Conservation (phyloP, 2,888 invertebrate genomes). For the Sympetrum striolatum region DNA sequence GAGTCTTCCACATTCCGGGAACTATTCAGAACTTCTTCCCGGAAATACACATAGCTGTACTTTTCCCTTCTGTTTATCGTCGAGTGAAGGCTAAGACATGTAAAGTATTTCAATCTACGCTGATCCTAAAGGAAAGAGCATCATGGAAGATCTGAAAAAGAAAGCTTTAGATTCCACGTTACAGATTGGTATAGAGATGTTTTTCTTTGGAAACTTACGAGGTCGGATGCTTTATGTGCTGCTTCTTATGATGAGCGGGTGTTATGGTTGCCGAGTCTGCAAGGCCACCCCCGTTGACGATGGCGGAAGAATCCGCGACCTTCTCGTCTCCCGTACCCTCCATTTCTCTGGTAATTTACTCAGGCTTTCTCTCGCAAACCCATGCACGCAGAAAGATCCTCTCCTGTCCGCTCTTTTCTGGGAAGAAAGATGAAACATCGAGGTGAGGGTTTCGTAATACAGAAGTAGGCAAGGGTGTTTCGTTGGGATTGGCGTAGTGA, state of each 20-base stretch:
- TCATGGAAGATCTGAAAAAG: neutral
- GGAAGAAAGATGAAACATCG: neutral
- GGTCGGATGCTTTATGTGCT: neutral
- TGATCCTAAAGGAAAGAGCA: too few relatives aligned
- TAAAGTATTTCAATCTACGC: too few relatives aligned
- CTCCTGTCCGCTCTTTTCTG: neutral
- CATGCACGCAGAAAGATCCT: neutral
- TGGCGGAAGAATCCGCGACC: neutral
- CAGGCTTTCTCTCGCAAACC: neutral
- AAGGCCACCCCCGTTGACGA: neutral
- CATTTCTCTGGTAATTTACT: neutral
- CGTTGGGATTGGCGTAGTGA: too few relatives aligned
- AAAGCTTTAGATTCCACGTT: neutral
- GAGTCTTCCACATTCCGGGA: too few relatives aligned
- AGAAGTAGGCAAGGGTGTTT: too few relatives aligned
- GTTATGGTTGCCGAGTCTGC: neutral
- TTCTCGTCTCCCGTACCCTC: neutral
- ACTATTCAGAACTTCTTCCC: too few relatives aligned
- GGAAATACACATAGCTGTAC: too few relatives aligned
- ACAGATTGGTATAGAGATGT: neutral
- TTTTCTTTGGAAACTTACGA: neutral
- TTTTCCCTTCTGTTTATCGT: too few relatives aligned
- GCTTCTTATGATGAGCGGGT: neutral
- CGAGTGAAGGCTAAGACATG: too few relatives aligned
- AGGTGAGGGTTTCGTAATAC: too few relatives aligned